Percentiles rank a stretch among this genome's conserved stretches.
Conservation (phyloP, 2,888 invertebrate genomes). For the Plutella xylostella region DNA sequence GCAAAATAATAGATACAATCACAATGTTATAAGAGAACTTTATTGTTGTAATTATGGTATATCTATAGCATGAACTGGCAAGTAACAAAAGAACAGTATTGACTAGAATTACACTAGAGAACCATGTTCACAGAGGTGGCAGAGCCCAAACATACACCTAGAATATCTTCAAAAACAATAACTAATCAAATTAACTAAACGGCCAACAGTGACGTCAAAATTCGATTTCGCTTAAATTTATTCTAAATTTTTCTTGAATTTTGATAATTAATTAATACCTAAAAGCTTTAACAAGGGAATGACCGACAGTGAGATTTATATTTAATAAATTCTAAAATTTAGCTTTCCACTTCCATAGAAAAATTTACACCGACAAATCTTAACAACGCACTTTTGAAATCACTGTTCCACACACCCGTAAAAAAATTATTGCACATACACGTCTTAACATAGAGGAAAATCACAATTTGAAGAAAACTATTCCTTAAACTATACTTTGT, state of each 20-base stretch:
- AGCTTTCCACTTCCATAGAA: constrained; percentile 30
- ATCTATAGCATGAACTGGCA: constrained; percentile 69
- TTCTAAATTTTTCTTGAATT: constrained; percentile 33
- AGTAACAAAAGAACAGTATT: constrained; percentile 58
- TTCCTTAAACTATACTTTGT: constrained; percentile 58
- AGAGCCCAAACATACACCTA: constrained; percentile 25
- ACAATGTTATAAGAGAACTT: constrained; percentile 70
- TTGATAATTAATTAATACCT: constrained; percentile 42
- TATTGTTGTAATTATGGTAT: constrained; percentile 68
- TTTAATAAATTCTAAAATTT: constrained; percentile 27
- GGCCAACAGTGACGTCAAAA: constrained; percentile 43
- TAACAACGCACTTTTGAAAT: constrained; percentile 35
- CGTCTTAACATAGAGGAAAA: constrained; percentile 30
- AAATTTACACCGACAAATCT: constrained; percentile 30
- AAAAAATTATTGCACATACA: constrained; percentile 33
- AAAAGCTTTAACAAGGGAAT: constrained; percentile 45
- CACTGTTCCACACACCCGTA: constrained; percentile 32
- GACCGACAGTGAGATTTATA: constrained; percentile 32
- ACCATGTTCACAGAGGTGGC: constrained; percentile 52
- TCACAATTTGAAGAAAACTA: constrained; percentile 43
- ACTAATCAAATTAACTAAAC: constrained; percentile 31
- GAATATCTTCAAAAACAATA: constrained; percentile 17
- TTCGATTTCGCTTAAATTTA: constrained; percentile 29
- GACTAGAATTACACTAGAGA: constrained; percentile 59
- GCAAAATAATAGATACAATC: constrained; percentile 22